Conservation (phyloP, 2,797 vertebrate species). For the Cirrhinus molitorella region DNA sequence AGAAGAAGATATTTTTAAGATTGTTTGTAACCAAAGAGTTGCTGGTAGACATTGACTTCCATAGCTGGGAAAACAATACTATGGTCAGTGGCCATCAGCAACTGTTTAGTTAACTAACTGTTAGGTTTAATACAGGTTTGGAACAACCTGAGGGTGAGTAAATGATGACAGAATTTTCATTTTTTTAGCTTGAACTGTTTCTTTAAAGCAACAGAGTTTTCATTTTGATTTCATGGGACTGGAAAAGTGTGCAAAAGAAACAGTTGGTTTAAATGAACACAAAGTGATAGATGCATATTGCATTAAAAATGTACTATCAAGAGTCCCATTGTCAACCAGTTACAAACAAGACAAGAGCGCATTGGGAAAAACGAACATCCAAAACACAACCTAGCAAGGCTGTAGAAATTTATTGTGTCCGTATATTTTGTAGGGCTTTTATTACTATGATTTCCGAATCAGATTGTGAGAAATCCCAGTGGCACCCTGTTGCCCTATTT, state of each 20-base stretch:
- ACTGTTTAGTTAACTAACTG: background rate
- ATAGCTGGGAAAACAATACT: background rate
- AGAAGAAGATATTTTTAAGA: background rate
- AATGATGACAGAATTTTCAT: background rate
- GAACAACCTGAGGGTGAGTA: background rate
- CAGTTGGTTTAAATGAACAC: too few relatives aligned
- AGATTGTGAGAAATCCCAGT: conserved; percentile 29
- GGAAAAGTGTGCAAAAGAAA: background rate
- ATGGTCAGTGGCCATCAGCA: background rate
- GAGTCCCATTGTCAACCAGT: background rate
- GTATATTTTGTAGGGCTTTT: conserved; percentile 1
- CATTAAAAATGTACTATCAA: background rate
- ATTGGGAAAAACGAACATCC: background rate
- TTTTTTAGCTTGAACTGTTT: background rate
- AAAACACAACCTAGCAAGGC: background rate
- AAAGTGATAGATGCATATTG: background rate
- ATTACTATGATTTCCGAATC: conserved; percentile 29
- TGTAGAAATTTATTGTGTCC: background rate
- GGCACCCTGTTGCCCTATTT: conserved; percentile 30
- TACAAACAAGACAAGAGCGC: background rate
- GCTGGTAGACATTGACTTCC: background rate
- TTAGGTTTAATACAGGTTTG: background rate
- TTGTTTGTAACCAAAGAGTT: background rate
- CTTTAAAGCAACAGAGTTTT: background rate
- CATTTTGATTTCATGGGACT: background rate